Evolutionary conservation across 2,888 invertebrate species (phyloP), one percentile per base, ranked within the genome.

Genomic region (Pterostichus madidus): DNA sequence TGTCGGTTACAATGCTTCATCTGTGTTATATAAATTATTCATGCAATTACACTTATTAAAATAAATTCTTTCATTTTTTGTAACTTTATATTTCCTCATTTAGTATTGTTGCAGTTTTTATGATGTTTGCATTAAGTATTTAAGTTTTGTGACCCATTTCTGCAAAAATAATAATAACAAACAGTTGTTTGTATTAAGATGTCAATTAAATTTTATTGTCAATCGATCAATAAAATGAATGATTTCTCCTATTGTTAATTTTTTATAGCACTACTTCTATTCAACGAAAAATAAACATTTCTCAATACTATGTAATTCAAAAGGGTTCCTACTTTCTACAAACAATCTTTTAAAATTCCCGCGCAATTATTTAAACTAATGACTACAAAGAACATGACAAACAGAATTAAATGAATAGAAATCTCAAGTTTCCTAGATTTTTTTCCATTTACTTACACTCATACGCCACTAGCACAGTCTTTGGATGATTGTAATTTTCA

Each of bases 361-460:
- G 56, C 17, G 68, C 68, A 71, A 44, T 71, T 71, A 68, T 68
- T 15, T 31, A n/a, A 10, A 46, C 24, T 49, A 49, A 75, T 64
- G 64, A 32, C 64, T 39, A 53, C 75, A 46, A 46, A 46, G 46
- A 73, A 49, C 24, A 75, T 75, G 13, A 13, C 53, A 73, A 73
- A 46, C 15, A 17, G 46, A 24, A 73, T 44, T 73, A 75, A 75
- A 75, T 31, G 75, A 17, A 75, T 75, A 75, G 75, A 75, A 75
- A 75, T 75, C 75, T 75, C 0, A 64, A 32, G 64, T 64, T 64
- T 32, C 2, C 64, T 64, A 4, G 8, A 75, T 52, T 75, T 32
- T n/a, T 68, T 75, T 75, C 75, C 75, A 32, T 64, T 15, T 68
- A 39, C 24, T 24, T 24, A 24, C 24, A 24, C 24, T 24, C 24